Conservation (phyloP, 2,888 invertebrate genomes). For the Isotomurus palustris region DNA sequence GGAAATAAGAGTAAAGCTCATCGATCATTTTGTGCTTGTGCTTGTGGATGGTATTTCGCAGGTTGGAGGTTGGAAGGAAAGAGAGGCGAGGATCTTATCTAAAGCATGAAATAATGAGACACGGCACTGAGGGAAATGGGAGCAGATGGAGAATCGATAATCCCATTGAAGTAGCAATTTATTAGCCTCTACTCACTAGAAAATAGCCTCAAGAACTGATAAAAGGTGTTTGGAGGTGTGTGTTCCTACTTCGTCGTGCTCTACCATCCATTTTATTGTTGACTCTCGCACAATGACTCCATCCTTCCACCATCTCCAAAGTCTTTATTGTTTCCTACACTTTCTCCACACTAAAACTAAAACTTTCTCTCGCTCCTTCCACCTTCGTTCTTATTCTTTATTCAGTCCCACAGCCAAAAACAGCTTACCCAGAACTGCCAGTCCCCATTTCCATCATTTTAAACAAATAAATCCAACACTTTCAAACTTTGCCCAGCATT, state of each 20-base stretch:
- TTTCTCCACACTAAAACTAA: not conserved
- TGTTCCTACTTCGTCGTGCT: not conserved
- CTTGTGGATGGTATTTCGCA: too few relatives aligned
- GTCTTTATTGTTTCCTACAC: not conserved
- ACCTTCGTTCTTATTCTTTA: conserved; percentile 1
- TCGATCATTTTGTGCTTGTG: too few relatives aligned
- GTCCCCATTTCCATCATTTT: too few relatives aligned
- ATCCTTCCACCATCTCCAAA: not conserved
- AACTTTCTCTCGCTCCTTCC: not conserved
- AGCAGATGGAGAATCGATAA: conserved; percentile 26
- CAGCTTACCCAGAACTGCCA: too few relatives aligned
- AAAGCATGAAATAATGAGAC: too few relatives aligned
- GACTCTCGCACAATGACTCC: not conserved
- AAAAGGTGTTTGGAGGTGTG: conserved; percentile 1
- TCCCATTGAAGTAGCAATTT: conserved; percentile 25
- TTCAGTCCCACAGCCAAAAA: too few relatives aligned
- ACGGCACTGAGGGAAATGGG: conserved; percentile 1
- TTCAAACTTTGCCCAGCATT: too few relatives aligned
- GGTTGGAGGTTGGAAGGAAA: too few relatives aligned
- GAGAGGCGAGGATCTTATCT: too few relatives aligned
- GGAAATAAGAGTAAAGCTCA: too few relatives aligned
- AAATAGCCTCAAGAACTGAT: conserved; percentile 1
- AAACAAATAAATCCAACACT: too few relatives aligned
- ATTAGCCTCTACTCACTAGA: conserved; percentile 7
- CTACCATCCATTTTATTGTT: not conserved